phyloP scores from a whole-genome alignment of 2,888 invertebrate genomes.

The Notodonta dromedarius region DNA sequence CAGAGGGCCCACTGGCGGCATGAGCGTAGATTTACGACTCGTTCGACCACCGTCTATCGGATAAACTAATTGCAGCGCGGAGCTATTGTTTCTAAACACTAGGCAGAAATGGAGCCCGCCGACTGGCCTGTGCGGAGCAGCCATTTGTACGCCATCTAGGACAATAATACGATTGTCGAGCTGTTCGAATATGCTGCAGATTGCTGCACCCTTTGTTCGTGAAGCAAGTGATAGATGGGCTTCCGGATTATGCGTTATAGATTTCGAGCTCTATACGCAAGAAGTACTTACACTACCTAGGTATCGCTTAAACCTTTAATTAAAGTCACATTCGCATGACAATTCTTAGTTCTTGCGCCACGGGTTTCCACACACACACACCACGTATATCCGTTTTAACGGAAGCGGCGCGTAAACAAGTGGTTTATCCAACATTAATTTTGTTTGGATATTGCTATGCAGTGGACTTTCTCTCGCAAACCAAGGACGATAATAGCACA shows the following conservation, averaged over 20 bases:
- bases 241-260: background rate
- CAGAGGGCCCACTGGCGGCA: constrained; percentile 75
- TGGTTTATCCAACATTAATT: no score
- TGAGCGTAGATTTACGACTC: constrained; percentile 81
- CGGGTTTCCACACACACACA: no score
- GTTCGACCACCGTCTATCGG: constrained; percentile 81
- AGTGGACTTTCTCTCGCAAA: background rate
- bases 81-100: constrained; percentile 82
- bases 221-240: constrained; percentile 14
- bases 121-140: constrained; percentile 47
- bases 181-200: constrained; percentile 51
- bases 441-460: no score
- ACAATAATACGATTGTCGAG: constrained; percentile 67
- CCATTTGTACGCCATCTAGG: constrained; percentile 58
- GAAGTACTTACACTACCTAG: no score
- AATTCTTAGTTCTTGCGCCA: no score
- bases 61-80: constrained; percentile 80
- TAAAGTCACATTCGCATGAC: no score
- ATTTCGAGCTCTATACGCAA: background rate
- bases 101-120: constrained; percentile 61
- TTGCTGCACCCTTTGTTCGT: constrained; percentile 44
- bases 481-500: background rate
- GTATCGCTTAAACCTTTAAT: no score
- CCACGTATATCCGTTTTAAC: no score
- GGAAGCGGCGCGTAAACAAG: no score